Conservation (phyloP, 2,113 vertebrate species). For the Noturus placidus region DNA sequence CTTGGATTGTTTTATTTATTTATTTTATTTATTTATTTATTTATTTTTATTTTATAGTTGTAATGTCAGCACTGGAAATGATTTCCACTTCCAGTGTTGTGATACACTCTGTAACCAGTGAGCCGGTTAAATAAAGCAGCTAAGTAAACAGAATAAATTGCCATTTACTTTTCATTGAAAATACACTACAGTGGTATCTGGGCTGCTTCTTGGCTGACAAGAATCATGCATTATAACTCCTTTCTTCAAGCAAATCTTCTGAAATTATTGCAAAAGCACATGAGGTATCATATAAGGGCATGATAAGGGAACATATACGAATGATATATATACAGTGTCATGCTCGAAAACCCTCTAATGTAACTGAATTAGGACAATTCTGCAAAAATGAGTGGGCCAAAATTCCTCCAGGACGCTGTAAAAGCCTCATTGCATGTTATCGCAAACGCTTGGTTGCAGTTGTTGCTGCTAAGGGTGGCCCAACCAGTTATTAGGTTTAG, state of each 20-base stretch:
- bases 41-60: not conserved
- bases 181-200: not conserved
- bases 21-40: not conserved
- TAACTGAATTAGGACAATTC: too few species aligned
- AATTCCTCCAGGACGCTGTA: too few species aligned
- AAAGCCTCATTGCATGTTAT: too few species aligned
- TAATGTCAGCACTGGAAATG: conserved; percentile 17
- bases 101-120: not conserved
- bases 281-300: not conserved
- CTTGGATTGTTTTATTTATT: conserved; percentile 1
- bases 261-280: not conserved
- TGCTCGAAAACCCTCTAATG: too few species aligned
- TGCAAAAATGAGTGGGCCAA: too few species aligned
- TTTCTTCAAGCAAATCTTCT: not conserved
- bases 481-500: too few species aligned
- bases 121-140: not conserved
- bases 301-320: not conserved
- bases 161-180: conserved; percentile 9
- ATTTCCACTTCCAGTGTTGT: not conserved
- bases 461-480: too few species aligned
- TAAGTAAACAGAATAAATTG: conserved; percentile 24
- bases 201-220: not conserved
- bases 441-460: too few species aligned
- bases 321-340: too few species aligned
- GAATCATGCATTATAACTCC: not conserved